phyloP scores from a whole-genome alignment of 2,113 vertebrate species.

The Oreocharis arfaki region DNA sequence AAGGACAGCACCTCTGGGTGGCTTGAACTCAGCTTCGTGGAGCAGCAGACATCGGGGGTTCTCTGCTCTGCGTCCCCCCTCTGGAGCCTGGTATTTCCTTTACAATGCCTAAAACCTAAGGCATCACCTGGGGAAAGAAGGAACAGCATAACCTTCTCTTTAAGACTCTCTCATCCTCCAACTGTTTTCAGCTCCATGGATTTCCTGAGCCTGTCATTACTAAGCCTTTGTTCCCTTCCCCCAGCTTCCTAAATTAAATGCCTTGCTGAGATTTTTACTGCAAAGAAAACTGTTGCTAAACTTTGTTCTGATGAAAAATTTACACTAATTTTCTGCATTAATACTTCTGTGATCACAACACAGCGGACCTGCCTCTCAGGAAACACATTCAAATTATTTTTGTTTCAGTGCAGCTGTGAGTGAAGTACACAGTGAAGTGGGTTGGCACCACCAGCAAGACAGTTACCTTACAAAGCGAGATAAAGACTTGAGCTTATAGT shows the following conservation, averaged over 20 bases:
- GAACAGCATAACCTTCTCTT: not conserved
- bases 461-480: not conserved
- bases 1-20: not conserved
- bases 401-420: not conserved
- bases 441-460: not conserved
- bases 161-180: constrained; percentile 5
- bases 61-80: not conserved
- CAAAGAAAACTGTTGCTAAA: constrained; percentile 38
- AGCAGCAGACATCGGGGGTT: not conserved
- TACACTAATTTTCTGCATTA: constrained; percentile 51
- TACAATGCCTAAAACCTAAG: not conserved
- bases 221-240: constrained; percentile 18
- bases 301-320: constrained; percentile 41
- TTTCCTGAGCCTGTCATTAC: constrained; percentile 34
- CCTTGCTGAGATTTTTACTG: constrained; percentile 29
- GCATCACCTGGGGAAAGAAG: not conserved
- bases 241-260: constrained; percentile 23
- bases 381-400: constrained; percentile 9
- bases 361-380: constrained; percentile 6
- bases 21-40: not conserved
- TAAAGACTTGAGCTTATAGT: not conserved
- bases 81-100: not conserved
- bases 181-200: not conserved
- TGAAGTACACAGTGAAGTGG: not conserved
- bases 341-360: constrained; percentile 30